Percentiles rank a stretch among this genome's conserved stretches.
Conservation (phyloP, 1,140 invertebrate species). For the Drosophila oshimai region DNA sequence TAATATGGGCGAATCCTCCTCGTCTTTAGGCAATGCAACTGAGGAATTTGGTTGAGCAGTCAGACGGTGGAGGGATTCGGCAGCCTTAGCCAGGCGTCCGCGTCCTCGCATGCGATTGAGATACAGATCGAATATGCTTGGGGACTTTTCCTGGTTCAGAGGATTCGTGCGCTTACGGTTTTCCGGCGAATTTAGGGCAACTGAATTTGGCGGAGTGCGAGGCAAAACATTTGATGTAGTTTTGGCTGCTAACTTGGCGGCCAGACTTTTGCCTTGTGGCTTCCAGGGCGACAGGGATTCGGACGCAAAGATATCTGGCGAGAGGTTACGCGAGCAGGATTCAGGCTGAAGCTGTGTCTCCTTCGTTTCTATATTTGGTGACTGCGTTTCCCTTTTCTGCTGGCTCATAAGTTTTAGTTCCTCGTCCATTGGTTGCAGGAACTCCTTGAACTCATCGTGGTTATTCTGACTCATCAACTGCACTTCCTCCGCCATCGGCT, state of each 20-base stretch:
- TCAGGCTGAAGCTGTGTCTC: not conserved
- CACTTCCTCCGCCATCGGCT: constrained; percentile 63
- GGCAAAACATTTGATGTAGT: not conserved
- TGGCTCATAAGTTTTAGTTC: constrained; percentile 27
- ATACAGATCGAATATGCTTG: constrained; percentile 71
- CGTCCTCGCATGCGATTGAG: constrained; percentile 56
- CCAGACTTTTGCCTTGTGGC: constrained; percentile 38
- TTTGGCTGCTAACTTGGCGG: constrained; percentile 56
- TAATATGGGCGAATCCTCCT: constrained; percentile 56
- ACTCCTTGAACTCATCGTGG: not conserved
- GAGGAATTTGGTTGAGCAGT: constrained; percentile 5
- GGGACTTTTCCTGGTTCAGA: constrained; percentile 40
- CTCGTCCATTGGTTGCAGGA: constrained; percentile 28
- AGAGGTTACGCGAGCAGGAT: constrained; percentile 13
- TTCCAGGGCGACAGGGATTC: constrained; percentile 53
- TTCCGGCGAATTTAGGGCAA: constrained; percentile 7
- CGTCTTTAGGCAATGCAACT: not conserved
- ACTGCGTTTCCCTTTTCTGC: not conserved
- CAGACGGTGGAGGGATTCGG: constrained; percentile 35
- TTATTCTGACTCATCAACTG: constrained; percentile 1
- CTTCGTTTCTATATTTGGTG: not conserved
- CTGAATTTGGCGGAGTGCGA: not conserved
- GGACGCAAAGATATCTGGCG: constrained; percentile 59
- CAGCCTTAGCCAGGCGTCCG: constrained; percentile 43
- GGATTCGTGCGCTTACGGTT: not conserved